Percentiles rank a stretch among this genome's conserved stretches.
phyloP scores from a whole-genome alignment of 1,140 invertebrate genomes.

The Lucilia cuprina region DNA sequence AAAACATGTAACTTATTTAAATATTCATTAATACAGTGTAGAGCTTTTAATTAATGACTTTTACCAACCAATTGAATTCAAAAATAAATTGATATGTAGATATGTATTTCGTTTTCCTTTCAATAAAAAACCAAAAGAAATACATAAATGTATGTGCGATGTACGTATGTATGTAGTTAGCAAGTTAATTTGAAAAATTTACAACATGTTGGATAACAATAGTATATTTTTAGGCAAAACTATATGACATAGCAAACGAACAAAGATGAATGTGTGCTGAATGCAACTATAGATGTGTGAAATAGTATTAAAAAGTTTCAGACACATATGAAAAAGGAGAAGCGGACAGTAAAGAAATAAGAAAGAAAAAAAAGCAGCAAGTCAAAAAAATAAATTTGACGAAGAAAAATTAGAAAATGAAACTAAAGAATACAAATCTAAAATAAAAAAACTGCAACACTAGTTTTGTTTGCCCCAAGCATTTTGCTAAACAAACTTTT shows the following conservation, averaged over 20 bases:
- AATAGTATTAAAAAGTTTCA: not conserved
- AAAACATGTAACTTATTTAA: not conserved
- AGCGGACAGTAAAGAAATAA: not conserved
- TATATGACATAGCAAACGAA: not conserved
- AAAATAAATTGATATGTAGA: not conserved
- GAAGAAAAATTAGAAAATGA: conserved; percentile 31
- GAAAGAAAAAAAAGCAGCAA: not conserved
- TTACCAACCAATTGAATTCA: not conserved
- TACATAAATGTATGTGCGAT: not conserved
- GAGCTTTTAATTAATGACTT: not conserved
- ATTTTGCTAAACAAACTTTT: conserved; percentile 22
- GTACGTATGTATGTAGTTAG: not conserved
- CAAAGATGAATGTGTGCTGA: not conserved
- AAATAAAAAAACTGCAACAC: conserved; percentile 18
- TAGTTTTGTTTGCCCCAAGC: not conserved
- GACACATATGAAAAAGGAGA: not conserved
- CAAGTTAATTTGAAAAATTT: not conserved
- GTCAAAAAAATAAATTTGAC: conserved; percentile 30
- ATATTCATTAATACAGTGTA: not conserved
- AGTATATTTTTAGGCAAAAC: not conserved
- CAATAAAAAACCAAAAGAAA: not conserved
- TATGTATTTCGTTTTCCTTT: not conserved
- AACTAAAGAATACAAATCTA: not conserved
- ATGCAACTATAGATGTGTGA: not conserved
- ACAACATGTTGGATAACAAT: conserved; percentile 1